Conservation (phyloP, 2,113 vertebrate genomes). For the Misgurnus mizolepis region DNA sequence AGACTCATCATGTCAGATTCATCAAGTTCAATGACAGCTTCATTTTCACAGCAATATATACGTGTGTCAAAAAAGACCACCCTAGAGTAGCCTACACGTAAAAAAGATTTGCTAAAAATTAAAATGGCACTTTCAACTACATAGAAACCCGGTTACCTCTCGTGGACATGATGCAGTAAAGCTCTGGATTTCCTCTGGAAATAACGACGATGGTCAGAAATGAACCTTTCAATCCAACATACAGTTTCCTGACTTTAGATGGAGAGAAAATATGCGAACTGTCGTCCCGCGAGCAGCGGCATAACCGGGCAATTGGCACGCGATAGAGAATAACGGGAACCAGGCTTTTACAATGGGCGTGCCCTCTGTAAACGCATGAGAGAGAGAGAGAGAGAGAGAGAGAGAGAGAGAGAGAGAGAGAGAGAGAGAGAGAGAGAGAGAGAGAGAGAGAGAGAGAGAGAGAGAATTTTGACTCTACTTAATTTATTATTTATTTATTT, state of each 20-base stretch:
- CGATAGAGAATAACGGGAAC: conserved; percentile 19
- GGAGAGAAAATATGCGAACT: background rate
- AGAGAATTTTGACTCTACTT: no score
- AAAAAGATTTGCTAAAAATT: background rate
- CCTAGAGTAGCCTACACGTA: background rate
- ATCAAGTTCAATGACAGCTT: background rate
- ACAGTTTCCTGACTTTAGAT: background rate
- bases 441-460: no score
- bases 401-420: no score
- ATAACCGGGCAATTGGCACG: background rate
- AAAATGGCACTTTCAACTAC: background rate
- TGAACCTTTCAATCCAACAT: background rate
- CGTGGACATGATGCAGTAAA: conserved; percentile 41
- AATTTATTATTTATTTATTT: no score
- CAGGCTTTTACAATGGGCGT: conserved; percentile 40
- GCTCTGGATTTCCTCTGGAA: conserved; percentile 11
- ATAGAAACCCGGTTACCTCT: conserved; percentile 45
- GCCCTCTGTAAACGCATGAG: conserved; percentile 19
- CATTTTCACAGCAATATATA: background rate
- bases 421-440: no score
- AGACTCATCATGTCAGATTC: background rate
- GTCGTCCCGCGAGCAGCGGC: background rate
- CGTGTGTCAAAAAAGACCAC: background rate
- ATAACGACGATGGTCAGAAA: background rate
- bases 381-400: background rate